These are phyloP conservation scores for Brachionus plicatilis DNA, from an alignment of 1,140 invertebrate species.

Conservation along the genomic window DNA sequence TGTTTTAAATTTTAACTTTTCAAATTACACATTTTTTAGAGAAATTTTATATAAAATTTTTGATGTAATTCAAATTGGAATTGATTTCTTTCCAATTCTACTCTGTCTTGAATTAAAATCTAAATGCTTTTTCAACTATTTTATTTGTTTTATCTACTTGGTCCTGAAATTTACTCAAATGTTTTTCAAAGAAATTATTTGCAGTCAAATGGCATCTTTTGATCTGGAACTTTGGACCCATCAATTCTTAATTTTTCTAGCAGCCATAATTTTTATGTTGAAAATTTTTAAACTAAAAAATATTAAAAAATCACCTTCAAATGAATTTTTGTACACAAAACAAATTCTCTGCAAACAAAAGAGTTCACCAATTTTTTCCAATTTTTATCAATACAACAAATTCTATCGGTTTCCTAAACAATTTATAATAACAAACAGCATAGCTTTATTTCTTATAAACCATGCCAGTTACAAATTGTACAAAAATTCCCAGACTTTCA, in stretches of 20 bases:
- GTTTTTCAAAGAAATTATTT: not conserved
- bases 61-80: slow-evolving; percentile 10
- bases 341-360: not conserved
- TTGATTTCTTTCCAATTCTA: slow-evolving; percentile 21
- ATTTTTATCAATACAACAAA: not conserved
- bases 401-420: not conserved
- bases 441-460: not conserved
- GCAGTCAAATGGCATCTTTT: not conserved
- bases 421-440: not conserved
- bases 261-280: not conserved
- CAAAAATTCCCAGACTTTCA: not conserved
- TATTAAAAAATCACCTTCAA: not conserved
- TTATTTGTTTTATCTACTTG: not conserved
- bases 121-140: not conserved
- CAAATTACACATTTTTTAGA: not conserved
- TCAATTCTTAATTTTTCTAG: not conserved
- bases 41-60: not conserved
- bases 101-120: not conserved
- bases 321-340: not conserved
- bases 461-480: not conserved
- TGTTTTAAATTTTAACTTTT: not conserved
- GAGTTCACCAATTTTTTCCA: not conserved
- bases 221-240: not conserved
- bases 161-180: not conserved
- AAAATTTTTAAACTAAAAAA: not conserved